phyloP scores from a whole-genome alignment of 2,888 invertebrate species.

The Graphium colonna region DNA sequence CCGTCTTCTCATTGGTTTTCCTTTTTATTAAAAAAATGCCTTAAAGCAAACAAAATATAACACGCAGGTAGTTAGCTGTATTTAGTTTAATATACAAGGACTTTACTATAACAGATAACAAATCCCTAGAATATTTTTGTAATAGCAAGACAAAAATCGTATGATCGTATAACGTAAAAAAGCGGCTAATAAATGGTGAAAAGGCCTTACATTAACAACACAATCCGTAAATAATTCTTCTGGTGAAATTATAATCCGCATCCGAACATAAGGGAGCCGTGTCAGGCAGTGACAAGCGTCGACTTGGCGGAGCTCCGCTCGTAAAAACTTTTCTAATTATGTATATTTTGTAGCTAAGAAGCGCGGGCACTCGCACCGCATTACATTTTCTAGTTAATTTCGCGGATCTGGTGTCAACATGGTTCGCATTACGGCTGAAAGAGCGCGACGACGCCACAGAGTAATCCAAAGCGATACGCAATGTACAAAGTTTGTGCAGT shows the following conservation, averaged over 20 bases:
- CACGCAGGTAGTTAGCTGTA: too few relatives aligned
- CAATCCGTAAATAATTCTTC: slow-evolving; percentile 71
- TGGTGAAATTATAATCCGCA: slow-evolving; percentile 64
- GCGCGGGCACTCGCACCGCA: slow-evolving; percentile 50
- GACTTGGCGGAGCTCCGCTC: slow-evolving; percentile 62
- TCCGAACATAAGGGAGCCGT: slow-evolving; percentile 63
- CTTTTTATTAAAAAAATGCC: too few relatives aligned
- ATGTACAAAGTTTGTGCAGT: slow-evolving; percentile 5
- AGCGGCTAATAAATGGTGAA: background rate
- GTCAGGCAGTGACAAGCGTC: slow-evolving; percentile 65
- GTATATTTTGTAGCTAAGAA: slow-evolving; percentile 75
- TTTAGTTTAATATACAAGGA: too few relatives aligned
- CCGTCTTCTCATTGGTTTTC: too few relatives aligned
- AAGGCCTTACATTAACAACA: slow-evolving; percentile 39
- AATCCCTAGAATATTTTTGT: too few relatives aligned
- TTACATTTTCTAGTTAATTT: slow-evolving; percentile 74
- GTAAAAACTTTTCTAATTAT: slow-evolving; percentile 80
- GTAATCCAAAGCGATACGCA: slow-evolving; percentile 32
- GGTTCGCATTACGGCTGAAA: slow-evolving; percentile 33
- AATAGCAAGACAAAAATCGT: background rate
- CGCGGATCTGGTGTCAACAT: slow-evolving; percentile 54
- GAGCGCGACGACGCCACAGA: slow-evolving; percentile 34
- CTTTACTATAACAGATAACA: too few relatives aligned
- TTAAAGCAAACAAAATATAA: too few relatives aligned
- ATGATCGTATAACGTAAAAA: background rate